Evolutionary conservation across 2,888 invertebrate genomes (phyloP).

Genomic region (Sicus ferrugineus): DNA sequence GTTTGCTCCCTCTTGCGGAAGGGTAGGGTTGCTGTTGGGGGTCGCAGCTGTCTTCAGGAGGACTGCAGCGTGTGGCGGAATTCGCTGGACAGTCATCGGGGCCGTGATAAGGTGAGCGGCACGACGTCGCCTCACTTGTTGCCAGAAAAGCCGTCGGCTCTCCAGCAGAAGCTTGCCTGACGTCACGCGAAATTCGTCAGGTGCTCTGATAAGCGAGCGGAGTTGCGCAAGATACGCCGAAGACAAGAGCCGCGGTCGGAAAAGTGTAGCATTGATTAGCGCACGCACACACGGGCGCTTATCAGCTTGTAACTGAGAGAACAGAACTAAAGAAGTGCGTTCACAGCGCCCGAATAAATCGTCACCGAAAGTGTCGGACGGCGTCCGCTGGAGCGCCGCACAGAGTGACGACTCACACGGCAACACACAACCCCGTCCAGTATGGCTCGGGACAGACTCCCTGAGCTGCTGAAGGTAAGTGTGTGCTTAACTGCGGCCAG

Average conservation of each 20-base stretch:
- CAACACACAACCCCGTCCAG: constrained; percentile 30
- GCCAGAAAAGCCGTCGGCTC: background rate
- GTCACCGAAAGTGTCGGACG: background rate
- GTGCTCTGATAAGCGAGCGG: constrained; percentile 12
- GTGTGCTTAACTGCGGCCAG: constrained; percentile 21
- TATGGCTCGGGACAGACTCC: constrained; percentile 61
- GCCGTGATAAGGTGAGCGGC: background rate
- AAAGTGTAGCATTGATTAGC: constrained; percentile 22
- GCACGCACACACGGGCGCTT: constrained; percentile 2
- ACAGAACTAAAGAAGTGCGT: background rate
- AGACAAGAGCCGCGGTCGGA: constrained; percentile 5
- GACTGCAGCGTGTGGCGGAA: too few relatives aligned
- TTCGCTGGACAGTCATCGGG: too few relatives aligned
- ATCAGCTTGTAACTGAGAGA: background rate
- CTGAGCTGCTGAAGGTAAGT: constrained; percentile 61
- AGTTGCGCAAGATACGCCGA: constrained; percentile 3
- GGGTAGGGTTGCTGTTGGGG: background rate
- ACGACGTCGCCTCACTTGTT: background rate
- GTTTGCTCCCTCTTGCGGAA: background rate
- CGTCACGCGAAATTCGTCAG: background rate
- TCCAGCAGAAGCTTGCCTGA: background rate
- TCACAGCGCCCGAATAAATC: background rate
- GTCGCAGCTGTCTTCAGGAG: too few relatives aligned
- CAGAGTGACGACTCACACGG: background rate
- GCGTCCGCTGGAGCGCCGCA: background rate